A percentile compares a stretch with the other conserved stretches of the same genome.
Conservation (phyloP, 2,888 invertebrate species). For the Empis stercorea region DNA sequence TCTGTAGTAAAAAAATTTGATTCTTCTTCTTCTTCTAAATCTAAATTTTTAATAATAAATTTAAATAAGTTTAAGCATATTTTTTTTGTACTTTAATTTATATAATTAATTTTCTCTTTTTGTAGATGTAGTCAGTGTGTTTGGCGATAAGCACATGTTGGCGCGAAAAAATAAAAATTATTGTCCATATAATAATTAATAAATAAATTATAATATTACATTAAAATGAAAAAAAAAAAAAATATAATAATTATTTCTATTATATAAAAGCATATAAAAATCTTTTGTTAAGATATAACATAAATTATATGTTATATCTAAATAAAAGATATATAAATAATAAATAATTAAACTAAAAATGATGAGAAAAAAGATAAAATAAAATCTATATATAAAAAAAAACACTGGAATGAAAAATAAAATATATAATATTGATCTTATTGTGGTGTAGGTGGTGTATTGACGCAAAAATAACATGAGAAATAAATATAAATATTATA, state of each 20-base stretch:
- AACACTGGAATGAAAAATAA: background rate
- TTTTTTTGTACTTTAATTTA: slow-evolving; percentile 27
- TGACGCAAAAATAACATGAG: too few species aligned
- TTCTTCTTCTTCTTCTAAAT: background rate
- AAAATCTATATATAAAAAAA: background rate
- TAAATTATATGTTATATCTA: background rate
- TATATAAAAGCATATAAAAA: background rate
- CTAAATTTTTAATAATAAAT: background rate
- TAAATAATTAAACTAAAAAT: too few species aligned
- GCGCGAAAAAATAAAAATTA: too few species aligned
- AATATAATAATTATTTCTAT: too few species aligned
- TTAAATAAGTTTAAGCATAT: slow-evolving; percentile 19
- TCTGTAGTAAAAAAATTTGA: background rate
- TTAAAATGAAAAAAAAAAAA: too few species aligned
- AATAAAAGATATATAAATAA: too few species aligned
- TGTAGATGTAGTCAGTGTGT: slow-evolving; percentile 81
- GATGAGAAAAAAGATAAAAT: background rate
- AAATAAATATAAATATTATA: too few species aligned
- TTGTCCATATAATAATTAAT: too few species aligned
- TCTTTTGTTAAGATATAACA: background rate
- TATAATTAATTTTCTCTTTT: slow-evolving; percentile 37
- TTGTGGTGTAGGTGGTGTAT: background rate
- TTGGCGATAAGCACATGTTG: slow-evolving; percentile 56
- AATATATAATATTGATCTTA: background rate
- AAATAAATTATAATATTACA: too few species aligned